These are phyloP conservation scores for Xestobium rufovillosum DNA, from an alignment of 2,888 invertebrate genomes.

Conservation along the genomic window DNA sequence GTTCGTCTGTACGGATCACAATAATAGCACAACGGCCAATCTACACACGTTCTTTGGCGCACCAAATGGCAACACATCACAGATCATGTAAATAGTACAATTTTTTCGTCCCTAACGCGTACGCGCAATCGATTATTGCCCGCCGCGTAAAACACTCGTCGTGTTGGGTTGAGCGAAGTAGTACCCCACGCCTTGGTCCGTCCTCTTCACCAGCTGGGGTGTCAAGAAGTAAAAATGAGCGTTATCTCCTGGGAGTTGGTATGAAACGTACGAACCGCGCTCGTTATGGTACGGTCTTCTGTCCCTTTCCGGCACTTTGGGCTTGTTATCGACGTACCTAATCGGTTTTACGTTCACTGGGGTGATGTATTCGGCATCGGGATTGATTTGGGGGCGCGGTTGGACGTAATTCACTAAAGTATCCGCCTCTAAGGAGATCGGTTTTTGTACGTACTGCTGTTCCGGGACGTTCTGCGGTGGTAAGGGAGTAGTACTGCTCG, in stretches of 20 bases:
- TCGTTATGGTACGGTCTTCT: constrained; percentile 19
- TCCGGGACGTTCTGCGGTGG: constrained; percentile 21
- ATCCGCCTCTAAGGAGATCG: constrained; percentile 54
- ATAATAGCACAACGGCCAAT: too few relatives aligned
- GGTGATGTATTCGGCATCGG: constrained; percentile 54
- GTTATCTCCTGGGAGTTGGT: constrained; percentile 65
- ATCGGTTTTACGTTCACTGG: constrained; percentile 20
- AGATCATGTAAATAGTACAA: too few relatives aligned
- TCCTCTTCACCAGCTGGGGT: constrained; percentile 51
- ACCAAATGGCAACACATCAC: too few relatives aligned
- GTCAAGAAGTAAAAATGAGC: constrained; percentile 74
- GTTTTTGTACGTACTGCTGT: constrained; percentile 24
- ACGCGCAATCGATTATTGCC: too few relatives aligned
- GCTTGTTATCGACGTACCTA: constrained; percentile 12
- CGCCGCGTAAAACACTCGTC: too few relatives aligned
- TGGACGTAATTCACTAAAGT: constrained; percentile 63
- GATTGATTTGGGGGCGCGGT: constrained; percentile 60
- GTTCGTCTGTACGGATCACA: too few relatives aligned
- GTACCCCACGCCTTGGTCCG: constrained; percentile 36
- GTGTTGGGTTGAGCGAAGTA: constrained; percentile 32
- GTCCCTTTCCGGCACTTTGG: constrained; percentile 27
- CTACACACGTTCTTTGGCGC: too few relatives aligned
- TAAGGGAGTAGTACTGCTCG: constrained; percentile 42
- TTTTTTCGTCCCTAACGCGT: too few relatives aligned
- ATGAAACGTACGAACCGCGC: constrained; percentile 60